Percentiles rank a stretch among this genome's conserved stretches.
These are phyloP conservation scores for Polydrusus pterygomalis DNA, from an alignment of 2,888 invertebrate species.

Conservation along the genomic window DNA sequence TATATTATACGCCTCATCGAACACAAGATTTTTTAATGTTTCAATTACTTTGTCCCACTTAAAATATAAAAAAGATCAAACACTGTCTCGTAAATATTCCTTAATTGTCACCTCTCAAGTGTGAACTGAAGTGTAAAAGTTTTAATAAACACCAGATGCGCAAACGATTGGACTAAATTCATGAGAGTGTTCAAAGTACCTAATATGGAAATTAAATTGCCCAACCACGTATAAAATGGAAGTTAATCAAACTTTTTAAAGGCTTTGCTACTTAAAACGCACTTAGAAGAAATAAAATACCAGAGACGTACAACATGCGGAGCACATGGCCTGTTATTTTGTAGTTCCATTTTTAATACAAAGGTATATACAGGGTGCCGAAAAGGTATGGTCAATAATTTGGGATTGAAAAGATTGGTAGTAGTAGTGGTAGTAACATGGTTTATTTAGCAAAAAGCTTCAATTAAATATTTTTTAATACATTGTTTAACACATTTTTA, in stretches of 20 bases:
- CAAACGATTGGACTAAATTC: slow-evolving; percentile 44
- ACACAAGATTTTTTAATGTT: neutral
- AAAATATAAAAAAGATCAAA: slow-evolving; percentile 29
- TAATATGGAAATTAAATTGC: slow-evolving; percentile 51
- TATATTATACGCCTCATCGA: too few species aligned
- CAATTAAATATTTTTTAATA: too few species aligned
- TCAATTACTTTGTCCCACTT: slow-evolving; percentile 18
- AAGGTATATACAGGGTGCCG: too few species aligned
- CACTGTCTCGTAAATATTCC: slow-evolving; percentile 42
- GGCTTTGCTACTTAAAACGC: slow-evolving; percentile 2
- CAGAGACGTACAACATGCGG: neutral
- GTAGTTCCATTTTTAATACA: too few species aligned
- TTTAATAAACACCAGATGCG: slow-evolving; percentile 53
- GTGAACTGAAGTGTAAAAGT: slow-evolving; percentile 39
- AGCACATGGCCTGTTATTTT: too few species aligned
- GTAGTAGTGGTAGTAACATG: too few species aligned
- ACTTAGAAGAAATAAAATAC: slow-evolving; percentile 6
- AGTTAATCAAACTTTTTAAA: slow-evolving; percentile 22
- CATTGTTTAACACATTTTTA: too few species aligned
- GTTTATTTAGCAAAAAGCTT: too few species aligned
- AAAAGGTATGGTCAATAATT: too few species aligned
- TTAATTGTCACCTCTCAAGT: slow-evolving; percentile 55
- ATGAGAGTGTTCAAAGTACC: slow-evolving; percentile 42
- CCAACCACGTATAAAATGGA: slow-evolving; percentile 25
- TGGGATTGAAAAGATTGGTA: too few species aligned